Evolutionary conservation across 2,113 vertebrate genomes (phyloP).

Genomic region (Phylloscopus whistleri): DNA sequence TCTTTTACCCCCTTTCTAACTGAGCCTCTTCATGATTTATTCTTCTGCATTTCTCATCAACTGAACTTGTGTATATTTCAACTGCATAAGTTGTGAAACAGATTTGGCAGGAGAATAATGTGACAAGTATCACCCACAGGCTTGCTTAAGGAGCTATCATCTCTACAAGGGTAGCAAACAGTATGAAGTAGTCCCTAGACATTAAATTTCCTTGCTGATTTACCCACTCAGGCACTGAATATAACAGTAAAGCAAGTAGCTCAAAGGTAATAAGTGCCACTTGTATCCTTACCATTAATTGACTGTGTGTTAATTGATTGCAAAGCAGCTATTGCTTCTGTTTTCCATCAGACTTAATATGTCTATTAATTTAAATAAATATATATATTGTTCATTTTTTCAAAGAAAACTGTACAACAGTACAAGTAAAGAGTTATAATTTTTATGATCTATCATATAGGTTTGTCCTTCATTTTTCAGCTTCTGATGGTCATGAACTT

Average conservation of each 20-base stretch:
- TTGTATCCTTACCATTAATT: neutral
- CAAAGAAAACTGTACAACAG: neutral
- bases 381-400: neutral
- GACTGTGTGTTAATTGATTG: neutral
- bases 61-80: neutral
- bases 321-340: neutral
- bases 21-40: neutral
- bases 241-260: neutral
- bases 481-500: neutral
- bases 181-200: neutral
- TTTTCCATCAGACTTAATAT: neutral
- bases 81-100: neutral
- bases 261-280: neutral
- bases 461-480: neutral
- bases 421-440: neutral
- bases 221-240: neutral
- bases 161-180: neutral
- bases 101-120: neutral
- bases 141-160: neutral
- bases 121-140: neutral
- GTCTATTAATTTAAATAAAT: neutral
- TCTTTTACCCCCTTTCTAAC: neutral
- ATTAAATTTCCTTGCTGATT: neutral
- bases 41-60: neutral
- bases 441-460: neutral